Conservation (phyloP, 2,888 invertebrate species). For the Chloroclystis v-ata region DNA sequence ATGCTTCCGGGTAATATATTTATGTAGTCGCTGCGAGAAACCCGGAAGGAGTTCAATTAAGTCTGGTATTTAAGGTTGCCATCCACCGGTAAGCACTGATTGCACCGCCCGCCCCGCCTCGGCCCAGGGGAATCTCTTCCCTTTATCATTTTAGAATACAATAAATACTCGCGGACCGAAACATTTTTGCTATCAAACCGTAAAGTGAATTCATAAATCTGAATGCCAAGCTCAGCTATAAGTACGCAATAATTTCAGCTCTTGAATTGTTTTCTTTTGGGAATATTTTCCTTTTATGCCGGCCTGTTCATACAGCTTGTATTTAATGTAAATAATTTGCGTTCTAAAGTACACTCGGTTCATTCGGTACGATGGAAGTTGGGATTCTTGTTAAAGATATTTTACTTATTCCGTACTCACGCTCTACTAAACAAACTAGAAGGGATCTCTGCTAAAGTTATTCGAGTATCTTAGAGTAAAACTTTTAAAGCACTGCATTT, state of each 20-base stretch:
- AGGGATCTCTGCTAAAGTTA: no score
- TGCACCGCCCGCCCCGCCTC: slow-evolving; percentile 44
- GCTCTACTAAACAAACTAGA: no score
- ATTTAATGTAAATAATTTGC: slow-evolving; percentile 5
- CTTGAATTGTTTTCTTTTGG: slow-evolving; percentile 20
- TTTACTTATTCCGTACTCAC: no score
- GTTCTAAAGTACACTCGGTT: background rate
- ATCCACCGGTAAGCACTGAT: slow-evolving; percentile 70
- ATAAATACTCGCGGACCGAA: slow-evolving; percentile 63
- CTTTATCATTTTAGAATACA: slow-evolving; percentile 73
- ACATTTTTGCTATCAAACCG: slow-evolving; percentile 46
- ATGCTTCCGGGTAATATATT: slow-evolving; percentile 67
- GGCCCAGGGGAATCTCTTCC: slow-evolving; percentile 56
- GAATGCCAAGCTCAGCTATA: slow-evolving; percentile 24
- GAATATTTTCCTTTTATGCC: slow-evolving; percentile 20
- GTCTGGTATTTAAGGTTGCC: slow-evolving; percentile 75
- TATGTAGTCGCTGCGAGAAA: slow-evolving; percentile 58
- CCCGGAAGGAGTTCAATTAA: slow-evolving; percentile 76
- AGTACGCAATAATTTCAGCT: slow-evolving; percentile 27
- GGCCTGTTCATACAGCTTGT: slow-evolving; percentile 10
- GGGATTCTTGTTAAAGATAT: no score
- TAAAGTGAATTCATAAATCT: slow-evolving; percentile 37
- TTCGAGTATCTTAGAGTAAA: no score
- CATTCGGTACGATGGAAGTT: background rate
- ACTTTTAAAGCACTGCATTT: no score